Evolutionary conservation across 2,113 vertebrate species (phyloP).

Genomic region (Serinus canaria): DNA sequence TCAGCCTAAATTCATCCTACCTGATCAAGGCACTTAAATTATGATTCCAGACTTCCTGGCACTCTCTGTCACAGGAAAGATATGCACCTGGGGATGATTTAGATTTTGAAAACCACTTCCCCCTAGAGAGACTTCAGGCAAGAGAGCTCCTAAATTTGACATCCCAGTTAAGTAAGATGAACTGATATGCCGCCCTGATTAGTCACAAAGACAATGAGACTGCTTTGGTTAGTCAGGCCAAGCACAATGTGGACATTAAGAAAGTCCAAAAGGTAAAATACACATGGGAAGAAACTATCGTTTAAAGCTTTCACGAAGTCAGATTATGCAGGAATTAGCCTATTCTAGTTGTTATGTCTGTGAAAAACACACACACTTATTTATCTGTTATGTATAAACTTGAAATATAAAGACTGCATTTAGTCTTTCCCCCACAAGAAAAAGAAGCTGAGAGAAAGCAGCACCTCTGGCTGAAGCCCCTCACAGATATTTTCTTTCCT

Average conservation of each 20-base stretch:
- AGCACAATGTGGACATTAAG: neutral
- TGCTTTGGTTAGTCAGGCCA: neutral
- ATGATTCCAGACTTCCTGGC: slow-evolving; percentile 37
- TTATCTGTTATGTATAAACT: neutral
- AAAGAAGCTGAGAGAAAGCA: neutral
- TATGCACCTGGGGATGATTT: slow-evolving; percentile 12
- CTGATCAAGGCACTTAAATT: slow-evolving; percentile 13
- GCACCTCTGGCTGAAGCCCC: neutral
- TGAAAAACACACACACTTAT: neutral
- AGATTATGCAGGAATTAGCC: neutral
- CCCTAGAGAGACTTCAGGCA: neutral
- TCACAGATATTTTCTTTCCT: neutral
- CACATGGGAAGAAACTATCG: neutral
- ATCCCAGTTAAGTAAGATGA: neutral
- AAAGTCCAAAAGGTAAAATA: neutral
- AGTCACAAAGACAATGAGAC: slow-evolving; percentile 17
- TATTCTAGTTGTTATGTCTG: neutral
- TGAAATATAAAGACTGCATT: neutral
- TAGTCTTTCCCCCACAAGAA: neutral
- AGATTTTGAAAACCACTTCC: slow-evolving; percentile 15
- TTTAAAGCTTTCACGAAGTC: neutral
- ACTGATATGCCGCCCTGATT: neutral
- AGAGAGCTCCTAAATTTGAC: neutral
- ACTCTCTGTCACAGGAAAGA: slow-evolving; percentile 11
- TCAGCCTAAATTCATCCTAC: slow-evolving; percentile 14